Evolutionary conservation across 2,888 invertebrate species (phyloP), one percentile per base, ranked within the genome.

Genomic region (Strigamia crassipes): DNA sequence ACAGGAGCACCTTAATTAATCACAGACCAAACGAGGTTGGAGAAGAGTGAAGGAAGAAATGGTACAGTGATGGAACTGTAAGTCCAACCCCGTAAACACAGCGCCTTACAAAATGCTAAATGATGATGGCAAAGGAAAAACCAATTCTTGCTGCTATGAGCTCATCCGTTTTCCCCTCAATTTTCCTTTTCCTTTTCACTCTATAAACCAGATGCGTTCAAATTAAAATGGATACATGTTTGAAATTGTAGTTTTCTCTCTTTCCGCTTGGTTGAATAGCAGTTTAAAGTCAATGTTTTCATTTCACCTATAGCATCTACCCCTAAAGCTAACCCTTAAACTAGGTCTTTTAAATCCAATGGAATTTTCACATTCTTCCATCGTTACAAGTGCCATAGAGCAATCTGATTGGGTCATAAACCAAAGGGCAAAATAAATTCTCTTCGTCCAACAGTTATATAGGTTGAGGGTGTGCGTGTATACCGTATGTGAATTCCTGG

Each of bases 1-100:
- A 18, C 56, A 56, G 56, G 56, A 56, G 56, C 56, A 18, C 56
- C 56, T 56, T 56, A 56, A 56, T 56, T 56, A 56, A 56, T 56
- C 56, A 56, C 56, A 8, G 56, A 56, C 56, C 56, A 56, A 56
- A 56, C 18, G 56, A 56, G 56, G 56, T 56, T 56, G 56, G 56
- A 56, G 56, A 56, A 56, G 56, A 56, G 56, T 56, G 56, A 56
- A 56, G n/a, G 56, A 56, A 56, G 56, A 56, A 56, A 56, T 56
- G 56, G 56, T 21, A 56, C 56, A 56, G n/a, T n/a, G 56, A 56
- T 56, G 56, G 56, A 56, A 56, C 56, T 56, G 18, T 18, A 56
- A 18, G 56, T 56, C 56, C 56, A 56, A 56, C 18, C 56, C 56
- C 56, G 56, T 56, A 56, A 56, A 18, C 56, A 56, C 56, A 56